Percentiles rank a stretch among this genome's conserved stretches.
Evolutionary conservation across 1,140 invertebrate genomes (phyloP).

Genomic region (Pygmarrhopalites habei): DNA sequence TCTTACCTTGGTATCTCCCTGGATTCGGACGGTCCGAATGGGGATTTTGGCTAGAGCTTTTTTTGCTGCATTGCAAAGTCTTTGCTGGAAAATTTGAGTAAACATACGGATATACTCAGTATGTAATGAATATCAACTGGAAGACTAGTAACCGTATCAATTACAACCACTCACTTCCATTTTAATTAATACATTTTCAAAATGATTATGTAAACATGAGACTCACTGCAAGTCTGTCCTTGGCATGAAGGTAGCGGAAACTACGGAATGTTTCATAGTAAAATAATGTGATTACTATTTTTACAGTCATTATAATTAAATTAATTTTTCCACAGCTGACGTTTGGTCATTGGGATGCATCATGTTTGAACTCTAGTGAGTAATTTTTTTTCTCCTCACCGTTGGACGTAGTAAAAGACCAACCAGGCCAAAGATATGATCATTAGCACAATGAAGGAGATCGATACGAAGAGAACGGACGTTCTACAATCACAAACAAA

Average conservation of each 20-base stretch:
- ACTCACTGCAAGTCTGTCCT: constrained; percentile 71
- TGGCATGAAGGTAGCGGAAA: constrained; percentile 85
- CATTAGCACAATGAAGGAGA: constrained; percentile 90
- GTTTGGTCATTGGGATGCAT: too few species aligned
- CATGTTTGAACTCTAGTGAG: too few species aligned
- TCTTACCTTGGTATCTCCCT: too few species aligned
- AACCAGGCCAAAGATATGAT: constrained; percentile 88
- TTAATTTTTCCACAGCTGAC: too few species aligned
- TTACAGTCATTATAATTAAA: too few species aligned
- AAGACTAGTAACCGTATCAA: neutral
- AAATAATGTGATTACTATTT: too few species aligned
- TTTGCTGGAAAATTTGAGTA: constrained; percentile 53
- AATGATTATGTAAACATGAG: too few species aligned
- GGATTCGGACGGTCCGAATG: constrained; percentile 69
- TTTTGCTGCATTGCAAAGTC: constrained; percentile 78
- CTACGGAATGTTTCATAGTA: too few species aligned
- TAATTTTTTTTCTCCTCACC: too few species aligned
- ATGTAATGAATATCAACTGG: neutral
- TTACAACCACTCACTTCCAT: too few species aligned
- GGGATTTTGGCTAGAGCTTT: constrained; percentile 85
- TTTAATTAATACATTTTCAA: too few species aligned
- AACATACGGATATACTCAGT: constrained; percentile 1
- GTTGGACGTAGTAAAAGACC: constrained; percentile 88
- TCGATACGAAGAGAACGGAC: constrained; percentile 84
- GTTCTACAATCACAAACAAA: constrained; percentile 49